phyloP scores from a whole-genome alignment of 1,140 invertebrate genomes.

The Pomphorhynchus laevis region DNA sequence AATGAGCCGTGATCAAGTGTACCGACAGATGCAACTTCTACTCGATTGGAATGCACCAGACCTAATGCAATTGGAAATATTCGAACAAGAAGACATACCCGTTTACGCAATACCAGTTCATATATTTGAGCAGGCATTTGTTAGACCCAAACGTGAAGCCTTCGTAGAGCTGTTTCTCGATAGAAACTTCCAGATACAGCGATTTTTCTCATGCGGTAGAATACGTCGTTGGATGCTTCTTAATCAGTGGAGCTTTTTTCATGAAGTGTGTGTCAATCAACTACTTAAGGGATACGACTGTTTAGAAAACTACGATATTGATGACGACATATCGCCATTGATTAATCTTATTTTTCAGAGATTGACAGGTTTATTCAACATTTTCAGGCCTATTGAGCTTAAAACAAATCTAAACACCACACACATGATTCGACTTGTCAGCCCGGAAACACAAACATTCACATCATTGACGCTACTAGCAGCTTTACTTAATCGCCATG shows the following conservation, averaged over 20 bases:
- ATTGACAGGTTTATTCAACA: too few species aligned
- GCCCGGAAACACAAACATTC: too few species aligned
- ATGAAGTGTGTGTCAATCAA: too few species aligned
- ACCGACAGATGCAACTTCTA: conserved; percentile 19
- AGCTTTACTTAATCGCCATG: conserved; percentile 16
- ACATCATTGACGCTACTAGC: conserved; percentile 19
- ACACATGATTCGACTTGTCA: too few species aligned
- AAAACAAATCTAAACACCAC: too few species aligned
- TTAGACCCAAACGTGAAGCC: conserved; percentile 18
- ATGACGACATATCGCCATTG: too few species aligned
- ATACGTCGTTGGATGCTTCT: too few species aligned
- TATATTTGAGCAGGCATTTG: conserved; percentile 19
- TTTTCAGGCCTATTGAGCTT: too few species aligned
- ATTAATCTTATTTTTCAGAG: too few species aligned
- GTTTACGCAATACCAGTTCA: conserved; percentile 19
- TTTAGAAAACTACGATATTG: too few species aligned
- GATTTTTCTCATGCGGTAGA: conserved; percentile 17
- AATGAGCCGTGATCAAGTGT: conserved; percentile 14
- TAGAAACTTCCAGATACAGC: conserved; percentile 18
- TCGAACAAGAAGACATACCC: conserved; percentile 16
- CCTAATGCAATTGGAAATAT: conserved; percentile 18
- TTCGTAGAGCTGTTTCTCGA: conserved; percentile 22
- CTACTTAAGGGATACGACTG: too few species aligned
- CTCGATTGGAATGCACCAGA: conserved; percentile 22
- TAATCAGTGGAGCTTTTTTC: too few species aligned